Conservation (phyloP, 2,888 invertebrate species). For the Plebejus argus region DNA sequence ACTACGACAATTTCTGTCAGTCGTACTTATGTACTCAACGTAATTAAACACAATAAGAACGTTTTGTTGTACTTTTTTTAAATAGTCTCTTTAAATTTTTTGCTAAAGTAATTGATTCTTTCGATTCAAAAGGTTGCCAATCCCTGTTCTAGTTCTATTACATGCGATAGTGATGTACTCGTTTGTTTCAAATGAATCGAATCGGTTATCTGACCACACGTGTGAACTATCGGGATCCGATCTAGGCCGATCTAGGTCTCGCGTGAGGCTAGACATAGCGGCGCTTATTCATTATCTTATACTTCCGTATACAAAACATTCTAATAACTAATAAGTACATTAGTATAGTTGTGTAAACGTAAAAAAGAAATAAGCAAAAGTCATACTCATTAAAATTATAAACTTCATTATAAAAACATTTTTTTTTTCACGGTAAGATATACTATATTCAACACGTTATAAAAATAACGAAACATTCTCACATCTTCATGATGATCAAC, state of each 20-base stretch:
- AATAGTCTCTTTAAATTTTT: too few species aligned
- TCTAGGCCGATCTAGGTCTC: constrained; percentile 11
- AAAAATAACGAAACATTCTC: neutral
- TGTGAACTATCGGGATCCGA: neutral
- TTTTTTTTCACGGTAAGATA: neutral
- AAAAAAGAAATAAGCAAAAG: neutral
- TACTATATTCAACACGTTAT: neutral
- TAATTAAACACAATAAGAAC: too few species aligned
- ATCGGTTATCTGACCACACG: neutral
- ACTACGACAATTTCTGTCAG: too few species aligned
- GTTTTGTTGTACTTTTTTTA: too few species aligned
- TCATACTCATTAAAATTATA: neutral
- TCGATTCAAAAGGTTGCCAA: neutral
- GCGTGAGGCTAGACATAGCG: neutral
- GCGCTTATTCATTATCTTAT: neutral
- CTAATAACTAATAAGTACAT: too few species aligned
- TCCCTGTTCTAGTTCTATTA: neutral
- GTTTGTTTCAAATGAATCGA: neutral
- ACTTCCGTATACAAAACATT: neutral
- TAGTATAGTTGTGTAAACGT: too few species aligned
- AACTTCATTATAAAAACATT: neutral
- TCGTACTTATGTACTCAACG: too few species aligned
- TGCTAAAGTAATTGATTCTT: too few species aligned
- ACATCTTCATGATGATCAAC: neutral
- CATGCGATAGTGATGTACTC: neutral